Evolutionary conservation across 1,140 invertebrate genomes (phyloP), one percentile per base, ranked within the genome.

Genomic region (Pachyrhynchus sulphureomaculatus): DNA sequence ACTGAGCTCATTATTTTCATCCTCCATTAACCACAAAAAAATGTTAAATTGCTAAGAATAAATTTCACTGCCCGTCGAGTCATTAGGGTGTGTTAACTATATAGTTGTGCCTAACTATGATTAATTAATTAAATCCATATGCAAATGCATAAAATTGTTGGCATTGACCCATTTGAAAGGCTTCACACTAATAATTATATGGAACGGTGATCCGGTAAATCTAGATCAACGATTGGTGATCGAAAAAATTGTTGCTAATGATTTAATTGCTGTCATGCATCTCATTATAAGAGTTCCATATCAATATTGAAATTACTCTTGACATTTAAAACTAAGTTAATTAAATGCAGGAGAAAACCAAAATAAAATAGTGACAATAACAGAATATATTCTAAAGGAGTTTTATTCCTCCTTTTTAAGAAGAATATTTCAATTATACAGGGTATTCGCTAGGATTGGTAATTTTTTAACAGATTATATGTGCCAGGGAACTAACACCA

Each of bases 111-210:
- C 17, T 41, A 17, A 41, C 37, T 41, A 3, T 8, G 6, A 10
- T 17, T 49, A 33, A 49, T 49, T 33, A 6, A 49, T 49, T n/a
- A 26, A 13, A 9, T 3, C 23, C 2, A 8, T n/a, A 26, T 26
- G 32, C 33, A 34, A 39, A 53, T 23, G 13, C 20, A 33, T 36
- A 36, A 41, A 42, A 53, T 33, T 55, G 33, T 37, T 42, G 34
- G 45, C 47, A 59, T 47, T 59, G 56, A 45, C 56, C 56, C 24
- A 39, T 59, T 59, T 59, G 45, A 49, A 57, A 45, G 23, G 13
- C 39, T 32, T 44, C 33, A 51, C 29, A 42, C 12, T 34, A 48
- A 10, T 21, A 59, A 59, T 59, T 59, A 59, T 49, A 37, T 17
- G 36, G 33, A 39, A 59, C 56, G 20, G 47, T 34, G 47, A 48